phyloP scores from a whole-genome alignment of 2,888 invertebrate genomes.

The Temnothorax rugatulus region DNA sequence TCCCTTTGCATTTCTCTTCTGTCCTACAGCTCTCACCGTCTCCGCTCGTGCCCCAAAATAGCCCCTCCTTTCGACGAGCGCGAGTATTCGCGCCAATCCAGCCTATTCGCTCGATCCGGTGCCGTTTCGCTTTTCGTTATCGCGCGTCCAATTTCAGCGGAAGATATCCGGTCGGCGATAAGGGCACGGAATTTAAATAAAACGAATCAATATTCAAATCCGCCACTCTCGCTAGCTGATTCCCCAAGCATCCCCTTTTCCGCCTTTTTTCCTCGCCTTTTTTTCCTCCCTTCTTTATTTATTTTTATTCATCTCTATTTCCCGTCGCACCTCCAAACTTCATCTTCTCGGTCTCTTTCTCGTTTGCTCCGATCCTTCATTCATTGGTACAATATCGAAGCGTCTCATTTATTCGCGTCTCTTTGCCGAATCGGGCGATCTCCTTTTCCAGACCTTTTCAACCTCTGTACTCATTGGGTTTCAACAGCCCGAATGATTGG shows the following conservation, averaged over 20 bases:
- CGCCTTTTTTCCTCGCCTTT: conserved; percentile 71
- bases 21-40: conserved; percentile 68
- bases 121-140: conserved; percentile 84
- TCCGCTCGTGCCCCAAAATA: conserved; percentile 57
- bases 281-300: conserved; percentile 75
- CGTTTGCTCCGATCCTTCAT: conserved; percentile 59
- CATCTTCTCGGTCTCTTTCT: conserved; percentile 50
- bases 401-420: conserved; percentile 77
- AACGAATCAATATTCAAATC: conserved; percentile 86
- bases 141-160: conserved; percentile 85
- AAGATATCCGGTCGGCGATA: conserved; percentile 83
- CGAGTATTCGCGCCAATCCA: conserved; percentile 69
- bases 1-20: conserved; percentile 80
- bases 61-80: conserved; percentile 53
- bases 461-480: conserved; percentile 50
- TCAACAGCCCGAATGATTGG: conserved; percentile 74
- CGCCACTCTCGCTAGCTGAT: conserved; percentile 70
- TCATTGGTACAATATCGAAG: conserved; percentile 65
- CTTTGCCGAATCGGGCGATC: conserved; percentile 77
- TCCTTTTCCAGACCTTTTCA: conserved; percentile 62
- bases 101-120: conserved; percentile 77
- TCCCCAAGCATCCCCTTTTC: conserved; percentile 24
- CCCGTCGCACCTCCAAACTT: conserved; percentile 72
- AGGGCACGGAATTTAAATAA: conserved; percentile 85
- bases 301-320: conserved; percentile 70